Conservation (phyloP, 2,113 vertebrate genomes). For the Leucoraja erinaceus region DNA sequence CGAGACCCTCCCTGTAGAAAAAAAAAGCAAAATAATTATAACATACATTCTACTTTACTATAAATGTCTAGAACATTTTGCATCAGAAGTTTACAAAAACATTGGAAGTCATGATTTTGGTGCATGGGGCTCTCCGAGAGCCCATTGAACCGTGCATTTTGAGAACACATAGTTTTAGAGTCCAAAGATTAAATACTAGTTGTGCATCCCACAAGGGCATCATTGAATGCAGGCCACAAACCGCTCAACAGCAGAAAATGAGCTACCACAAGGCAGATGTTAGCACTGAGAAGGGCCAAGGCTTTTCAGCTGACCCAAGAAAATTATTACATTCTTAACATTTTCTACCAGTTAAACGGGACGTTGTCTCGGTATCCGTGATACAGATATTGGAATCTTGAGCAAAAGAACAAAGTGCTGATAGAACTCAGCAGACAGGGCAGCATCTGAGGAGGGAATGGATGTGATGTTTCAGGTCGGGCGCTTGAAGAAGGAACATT, state of each 20-base stretch:
- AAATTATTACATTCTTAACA: neutral
- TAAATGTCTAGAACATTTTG: neutral
- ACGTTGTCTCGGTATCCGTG: neutral
- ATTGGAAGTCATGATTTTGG: neutral
- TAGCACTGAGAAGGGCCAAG: neutral
- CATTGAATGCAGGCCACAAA: neutral
- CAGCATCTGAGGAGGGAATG: too few species aligned
- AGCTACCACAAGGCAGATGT: too few species aligned
- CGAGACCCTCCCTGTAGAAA: constrained; percentile 5
- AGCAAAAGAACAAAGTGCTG: too few species aligned
- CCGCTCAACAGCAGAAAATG: neutral
- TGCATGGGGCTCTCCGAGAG: neutral
- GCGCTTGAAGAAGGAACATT: too few species aligned
- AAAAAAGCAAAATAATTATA: neutral
- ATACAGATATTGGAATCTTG: too few species aligned
- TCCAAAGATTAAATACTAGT: neutral
- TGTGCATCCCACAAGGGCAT: neutral
- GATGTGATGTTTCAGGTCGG: too few species aligned
- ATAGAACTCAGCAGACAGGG: too few species aligned
- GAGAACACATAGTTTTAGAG: neutral
- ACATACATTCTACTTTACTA: neutral
- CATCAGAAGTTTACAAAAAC: neutral
- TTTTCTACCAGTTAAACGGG: neutral
- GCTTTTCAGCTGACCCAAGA: neutral
- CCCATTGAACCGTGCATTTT: neutral